Conservation (phyloP, 2,797 vertebrate genomes). For the Kryptopterus vitreolus region DNA sequence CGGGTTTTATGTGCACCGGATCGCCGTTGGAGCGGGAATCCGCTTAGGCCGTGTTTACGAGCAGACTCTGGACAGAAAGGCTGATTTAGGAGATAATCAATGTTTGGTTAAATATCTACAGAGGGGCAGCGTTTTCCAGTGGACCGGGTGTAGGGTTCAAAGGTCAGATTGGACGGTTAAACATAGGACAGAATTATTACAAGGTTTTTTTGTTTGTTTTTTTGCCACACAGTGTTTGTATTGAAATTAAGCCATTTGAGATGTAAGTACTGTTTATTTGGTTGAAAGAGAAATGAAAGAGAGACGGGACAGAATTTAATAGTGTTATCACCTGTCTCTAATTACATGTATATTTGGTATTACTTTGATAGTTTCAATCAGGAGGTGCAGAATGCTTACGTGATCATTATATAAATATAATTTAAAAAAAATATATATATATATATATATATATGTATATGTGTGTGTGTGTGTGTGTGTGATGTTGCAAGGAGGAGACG, state of each 20-base stretch:
- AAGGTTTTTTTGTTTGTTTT: too few species aligned
- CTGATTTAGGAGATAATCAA: slow-evolving; percentile 15
- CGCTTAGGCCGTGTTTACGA: slow-evolving; percentile 19
- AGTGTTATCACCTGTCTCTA: not conserved
- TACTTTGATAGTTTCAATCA: not conserved
- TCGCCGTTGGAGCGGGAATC: not conserved
- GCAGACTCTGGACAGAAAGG: not conserved
- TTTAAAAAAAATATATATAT: too few species aligned
- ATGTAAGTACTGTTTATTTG: slow-evolving; percentile 10
- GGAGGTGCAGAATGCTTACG: not conserved
- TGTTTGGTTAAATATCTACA: slow-evolving; percentile 25
- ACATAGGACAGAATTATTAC: not conserved
- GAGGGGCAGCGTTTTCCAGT: not conserved
- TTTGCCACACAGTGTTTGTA: not conserved
- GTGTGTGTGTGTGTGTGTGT: too few species aligned
- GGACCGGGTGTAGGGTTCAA: slow-evolving; percentile 21
- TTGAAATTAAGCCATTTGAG: not conserved
- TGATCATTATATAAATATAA: too few species aligned
- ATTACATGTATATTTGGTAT: not conserved
- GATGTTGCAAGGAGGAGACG: too few species aligned
- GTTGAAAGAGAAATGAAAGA: not conserved
- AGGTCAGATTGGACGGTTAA: slow-evolving; percentile 6
- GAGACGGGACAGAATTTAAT: not conserved
- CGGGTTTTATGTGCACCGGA: not conserved
- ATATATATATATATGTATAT: too few species aligned